Conservation (phyloP, 2,888 invertebrate species). For the Onchidella celtica region DNA sequence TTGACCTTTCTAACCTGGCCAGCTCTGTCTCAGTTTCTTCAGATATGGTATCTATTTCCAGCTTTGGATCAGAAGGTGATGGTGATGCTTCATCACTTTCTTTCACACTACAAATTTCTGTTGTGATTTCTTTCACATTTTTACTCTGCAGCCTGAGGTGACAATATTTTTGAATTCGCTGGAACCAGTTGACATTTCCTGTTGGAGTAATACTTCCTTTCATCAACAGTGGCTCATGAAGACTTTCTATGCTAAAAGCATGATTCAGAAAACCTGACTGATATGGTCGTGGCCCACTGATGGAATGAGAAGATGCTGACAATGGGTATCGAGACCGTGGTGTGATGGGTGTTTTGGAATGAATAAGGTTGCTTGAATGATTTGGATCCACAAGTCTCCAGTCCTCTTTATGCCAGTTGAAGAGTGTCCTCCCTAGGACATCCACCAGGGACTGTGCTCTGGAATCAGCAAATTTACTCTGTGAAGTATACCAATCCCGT, state of each 20-base stretch:
- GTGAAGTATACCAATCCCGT: constrained; percentile 67
- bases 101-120: constrained; percentile 37
- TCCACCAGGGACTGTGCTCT: constrained; percentile 70
- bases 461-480: constrained; percentile 62
- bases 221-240: constrained; percentile 54
- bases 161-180: constrained; percentile 71
- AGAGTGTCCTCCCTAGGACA: constrained; percentile 67
- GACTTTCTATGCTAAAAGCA: constrained; percentile 58
- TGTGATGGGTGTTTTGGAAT: constrained; percentile 62
- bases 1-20: constrained; percentile 34
- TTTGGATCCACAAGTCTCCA: constrained; percentile 66
- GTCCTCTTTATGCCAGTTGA: constrained; percentile 71
- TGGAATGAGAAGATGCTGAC: constrained; percentile 47
- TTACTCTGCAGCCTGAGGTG: constrained; percentile 68
- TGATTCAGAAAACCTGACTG: constrained; percentile 55
- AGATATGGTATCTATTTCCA: constrained; percentile 45
- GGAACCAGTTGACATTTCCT: constrained; percentile 62
- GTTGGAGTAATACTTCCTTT: constrained; percentile 39
- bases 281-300: constrained; percentile 49
- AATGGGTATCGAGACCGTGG: constrained; percentile 65
- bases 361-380: constrained; percentile 46
- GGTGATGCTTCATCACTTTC: constrained; percentile 25
- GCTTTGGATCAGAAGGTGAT: constrained; percentile 37
- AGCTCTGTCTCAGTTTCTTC: constrained; percentile 45
- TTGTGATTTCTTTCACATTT: constrained; percentile 67